These are phyloP conservation scores for Carcinoscorpius rotundicauda DNA, from an alignment of 1,140 invertebrate species.

Conservation along the genomic window DNA sequence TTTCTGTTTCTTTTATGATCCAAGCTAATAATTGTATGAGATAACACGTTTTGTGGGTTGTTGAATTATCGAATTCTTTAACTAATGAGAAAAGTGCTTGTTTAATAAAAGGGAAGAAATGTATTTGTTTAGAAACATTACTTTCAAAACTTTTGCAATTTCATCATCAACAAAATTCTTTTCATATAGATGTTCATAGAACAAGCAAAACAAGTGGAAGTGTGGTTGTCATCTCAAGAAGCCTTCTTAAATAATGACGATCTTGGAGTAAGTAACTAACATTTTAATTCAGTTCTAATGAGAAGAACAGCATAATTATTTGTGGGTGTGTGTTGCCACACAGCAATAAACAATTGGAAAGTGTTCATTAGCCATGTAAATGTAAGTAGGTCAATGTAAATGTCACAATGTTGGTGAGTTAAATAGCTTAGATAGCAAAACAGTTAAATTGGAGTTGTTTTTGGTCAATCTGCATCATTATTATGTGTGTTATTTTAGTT, in stretches of 20 bases:
- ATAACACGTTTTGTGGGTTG: too few species aligned
- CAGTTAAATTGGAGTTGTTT: too few species aligned
- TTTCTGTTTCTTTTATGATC: too few species aligned
- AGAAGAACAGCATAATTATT: neutral
- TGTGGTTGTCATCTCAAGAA: slow-evolving; percentile 79
- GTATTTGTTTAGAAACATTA: too few species aligned
- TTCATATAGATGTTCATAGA: slow-evolving; percentile 52
- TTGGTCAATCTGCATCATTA: too few species aligned
- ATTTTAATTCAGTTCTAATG: neutral
- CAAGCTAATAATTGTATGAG: too few species aligned
- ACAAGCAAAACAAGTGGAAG: slow-evolving; percentile 69
- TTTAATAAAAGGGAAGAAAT: neutral
- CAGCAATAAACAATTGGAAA: too few species aligned
- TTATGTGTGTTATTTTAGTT: too few species aligned
- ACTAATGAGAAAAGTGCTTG: too few species aligned
- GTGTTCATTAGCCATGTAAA: neutral
- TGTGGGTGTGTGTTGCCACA: too few species aligned
- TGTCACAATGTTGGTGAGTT: too few species aligned
- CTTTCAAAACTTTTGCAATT: slow-evolving; percentile 4
- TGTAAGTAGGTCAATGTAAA: neutral
- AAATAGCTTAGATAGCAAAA: too few species aligned
- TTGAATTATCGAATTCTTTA: neutral
- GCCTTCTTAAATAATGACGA: slow-evolving; percentile 89
- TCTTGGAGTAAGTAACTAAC: slow-evolving; percentile 47
- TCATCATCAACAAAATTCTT: neutral